phyloP scores from a whole-genome alignment of 2,797 vertebrate genomes.

The Tachyglossus aculeatus region DNA sequence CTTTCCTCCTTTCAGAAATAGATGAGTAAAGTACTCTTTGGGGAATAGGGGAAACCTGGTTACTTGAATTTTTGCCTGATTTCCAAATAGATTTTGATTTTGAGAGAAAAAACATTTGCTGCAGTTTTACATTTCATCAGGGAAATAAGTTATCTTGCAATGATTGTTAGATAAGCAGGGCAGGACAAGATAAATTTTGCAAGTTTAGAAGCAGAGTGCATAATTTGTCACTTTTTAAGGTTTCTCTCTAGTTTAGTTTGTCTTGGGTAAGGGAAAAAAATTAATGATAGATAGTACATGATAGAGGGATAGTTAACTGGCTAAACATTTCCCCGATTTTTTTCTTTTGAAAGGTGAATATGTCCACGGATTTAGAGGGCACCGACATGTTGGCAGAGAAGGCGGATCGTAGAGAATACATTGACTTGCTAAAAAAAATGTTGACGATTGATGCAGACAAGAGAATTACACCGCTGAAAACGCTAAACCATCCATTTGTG shows the following conservation, averaged over 20 bases:
- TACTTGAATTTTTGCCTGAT: too few species aligned
- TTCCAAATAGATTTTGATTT: too few species aligned
- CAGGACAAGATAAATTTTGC: too few species aligned
- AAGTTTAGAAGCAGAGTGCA: too few species aligned
- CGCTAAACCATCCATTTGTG: constrained; percentile 94
- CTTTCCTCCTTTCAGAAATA: constrained; percentile 8
- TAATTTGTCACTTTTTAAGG: too few species aligned
- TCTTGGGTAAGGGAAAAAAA: not conserved
- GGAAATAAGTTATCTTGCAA: too few species aligned
- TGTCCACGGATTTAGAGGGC: constrained; percentile 94
- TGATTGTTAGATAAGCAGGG: too few species aligned
- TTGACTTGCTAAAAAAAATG: constrained; percentile 98
- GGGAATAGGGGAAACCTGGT: too few species aligned
- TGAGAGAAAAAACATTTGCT: too few species aligned
- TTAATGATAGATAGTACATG: not conserved
- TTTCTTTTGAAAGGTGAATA: constrained; percentile 87
- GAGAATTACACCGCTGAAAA: constrained; percentile 95
- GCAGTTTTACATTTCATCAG: too few species aligned
- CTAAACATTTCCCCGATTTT: constrained; percentile 11
- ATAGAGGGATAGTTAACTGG: constrained; percentile 11
- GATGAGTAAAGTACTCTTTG: too few species aligned
- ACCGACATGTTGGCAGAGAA: constrained; percentile 98
- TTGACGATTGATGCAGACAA: constrained; percentile 97
- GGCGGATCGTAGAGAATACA: constrained; percentile 95
- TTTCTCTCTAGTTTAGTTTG: constrained; percentile 2